phyloP scores from a whole-genome alignment of 2,888 invertebrate genomes.

The Cerastoderma edule region DNA sequence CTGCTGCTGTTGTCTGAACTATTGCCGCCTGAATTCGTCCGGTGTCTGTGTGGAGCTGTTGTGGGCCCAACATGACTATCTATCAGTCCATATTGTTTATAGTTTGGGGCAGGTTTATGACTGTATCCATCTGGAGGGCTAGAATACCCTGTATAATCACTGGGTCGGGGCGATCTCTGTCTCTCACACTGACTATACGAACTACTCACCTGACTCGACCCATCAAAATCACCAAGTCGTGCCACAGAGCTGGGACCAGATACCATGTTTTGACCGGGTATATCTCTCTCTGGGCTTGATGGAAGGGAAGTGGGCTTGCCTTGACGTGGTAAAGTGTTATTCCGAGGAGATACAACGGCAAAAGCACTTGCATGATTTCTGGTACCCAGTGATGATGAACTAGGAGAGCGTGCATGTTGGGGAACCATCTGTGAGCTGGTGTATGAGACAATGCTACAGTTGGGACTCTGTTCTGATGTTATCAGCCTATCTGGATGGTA shows the following conservation, averaged over 20 bases:
- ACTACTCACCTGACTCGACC: slow-evolving; percentile 74
- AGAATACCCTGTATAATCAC: slow-evolving; percentile 55
- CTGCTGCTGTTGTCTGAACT: slow-evolving; percentile 73
- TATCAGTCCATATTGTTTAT: slow-evolving; percentile 68
- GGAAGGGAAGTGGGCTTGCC: slow-evolving; percentile 54
- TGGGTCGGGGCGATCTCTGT: slow-evolving; percentile 47
- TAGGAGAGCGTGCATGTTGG: slow-evolving; percentile 72
- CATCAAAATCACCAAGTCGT: slow-evolving; percentile 74
- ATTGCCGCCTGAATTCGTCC: slow-evolving; percentile 67
- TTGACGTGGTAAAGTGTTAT: slow-evolving; percentile 72
- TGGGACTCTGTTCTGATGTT: slow-evolving; percentile 43
- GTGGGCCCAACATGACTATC: slow-evolving; percentile 50
- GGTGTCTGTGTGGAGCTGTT: slow-evolving; percentile 34
- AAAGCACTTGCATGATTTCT: slow-evolving; percentile 75
- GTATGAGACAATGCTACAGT: slow-evolving; percentile 61
- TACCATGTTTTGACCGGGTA: slow-evolving; percentile 59
- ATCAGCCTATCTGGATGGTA: slow-evolving; percentile 41
- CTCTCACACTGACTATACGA: slow-evolving; percentile 54
- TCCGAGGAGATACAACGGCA: slow-evolving; percentile 73
- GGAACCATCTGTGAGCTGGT: slow-evolving; percentile 56
- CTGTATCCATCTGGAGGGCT: slow-evolving; percentile 46
- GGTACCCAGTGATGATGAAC: slow-evolving; percentile 71
- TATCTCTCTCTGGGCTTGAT: slow-evolving; percentile 51
- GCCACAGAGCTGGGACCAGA: slow-evolving; percentile 69
- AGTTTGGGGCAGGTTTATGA: slow-evolving; percentile 49